Evolutionary conservation across 2,113 vertebrate species (phyloP).

Genomic region (Spilogale gracilis): DNA sequence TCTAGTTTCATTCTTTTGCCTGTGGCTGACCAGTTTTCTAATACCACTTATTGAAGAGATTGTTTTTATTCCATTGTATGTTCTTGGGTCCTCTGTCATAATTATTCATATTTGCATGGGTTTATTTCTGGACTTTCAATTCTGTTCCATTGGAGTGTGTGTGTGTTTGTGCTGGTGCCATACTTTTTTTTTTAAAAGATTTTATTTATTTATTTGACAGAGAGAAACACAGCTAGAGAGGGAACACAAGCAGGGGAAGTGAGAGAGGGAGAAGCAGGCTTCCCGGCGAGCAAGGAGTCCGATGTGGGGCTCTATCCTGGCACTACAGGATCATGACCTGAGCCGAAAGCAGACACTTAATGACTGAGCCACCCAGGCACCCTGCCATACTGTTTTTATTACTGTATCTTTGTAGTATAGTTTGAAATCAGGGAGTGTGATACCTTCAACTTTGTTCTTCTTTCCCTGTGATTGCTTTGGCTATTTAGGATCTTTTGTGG

Average conservation of each 20-base stretch:
- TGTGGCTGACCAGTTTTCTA: neutral
- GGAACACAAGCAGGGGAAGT: too few relatives aligned
- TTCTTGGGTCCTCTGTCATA: neutral
- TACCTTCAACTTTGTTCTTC: neutral
- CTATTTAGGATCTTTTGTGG: neutral
- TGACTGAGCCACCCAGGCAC: too few relatives aligned
- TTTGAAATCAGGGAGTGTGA: neutral
- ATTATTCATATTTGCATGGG: neutral
- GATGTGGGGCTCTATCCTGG: too few relatives aligned
- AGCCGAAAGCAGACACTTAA: too few relatives aligned
- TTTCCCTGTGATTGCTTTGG: neutral
- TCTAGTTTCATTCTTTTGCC: neutral
- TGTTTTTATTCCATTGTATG: neutral
- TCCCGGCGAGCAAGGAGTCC: too few relatives aligned
- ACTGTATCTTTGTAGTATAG: neutral
- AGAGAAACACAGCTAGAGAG: too few relatives aligned
- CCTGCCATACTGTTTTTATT: neutral
- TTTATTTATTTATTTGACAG: too few relatives aligned
- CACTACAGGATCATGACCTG: too few relatives aligned
- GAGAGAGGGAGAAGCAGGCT: too few relatives aligned
- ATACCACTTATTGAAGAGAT: neutral
- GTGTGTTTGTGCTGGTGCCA: neutral
- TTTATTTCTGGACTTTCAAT: neutral
- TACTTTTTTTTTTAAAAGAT: neutral
- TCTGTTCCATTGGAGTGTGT: neutral